These are phyloP conservation scores for Aculops lycopersici DNA, from an alignment of 1,140 invertebrate genomes.

Conservation along the genomic window DNA sequence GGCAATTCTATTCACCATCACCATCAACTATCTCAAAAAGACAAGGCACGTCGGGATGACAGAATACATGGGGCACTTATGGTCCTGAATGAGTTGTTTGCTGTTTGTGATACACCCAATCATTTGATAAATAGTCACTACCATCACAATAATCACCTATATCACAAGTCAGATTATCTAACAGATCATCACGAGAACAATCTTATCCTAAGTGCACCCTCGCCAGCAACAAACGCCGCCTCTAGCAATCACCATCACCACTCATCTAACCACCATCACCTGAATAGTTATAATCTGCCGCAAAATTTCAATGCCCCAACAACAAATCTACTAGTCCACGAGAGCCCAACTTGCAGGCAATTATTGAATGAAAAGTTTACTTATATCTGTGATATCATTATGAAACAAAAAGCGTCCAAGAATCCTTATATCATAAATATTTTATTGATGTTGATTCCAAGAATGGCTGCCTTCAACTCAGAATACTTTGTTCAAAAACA, in stretches of 20 bases:
- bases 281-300: too few species aligned
- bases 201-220: too few species aligned
- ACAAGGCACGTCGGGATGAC: constrained; percentile 53
- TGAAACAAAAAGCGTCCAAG: constrained; percentile 36
- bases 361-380: constrained; percentile 51
- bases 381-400: constrained; percentile 26
- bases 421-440: constrained; percentile 54
- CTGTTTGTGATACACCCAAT: constrained; percentile 40
- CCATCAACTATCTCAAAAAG: too few species aligned
- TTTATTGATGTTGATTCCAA: constrained; percentile 53
- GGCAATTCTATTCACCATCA: too few species aligned
- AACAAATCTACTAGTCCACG: constrained; percentile 20
- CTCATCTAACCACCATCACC: too few species aligned
- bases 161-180: too few species aligned
- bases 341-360: constrained; percentile 52
- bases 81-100: constrained; percentile 66
- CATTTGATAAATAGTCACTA: background rate
- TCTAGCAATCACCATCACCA: too few species aligned
- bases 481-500: constrained; percentile 36
- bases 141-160: too few species aligned
- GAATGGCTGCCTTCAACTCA: constrained; percentile 65
- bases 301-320: too few species aligned
- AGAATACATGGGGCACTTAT: constrained; percentile 65
- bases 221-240: too few species aligned
- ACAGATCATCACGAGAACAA: too few species aligned